These are phyloP conservation scores for Fabriciana adippe DNA, from an alignment of 2,888 invertebrate genomes.

Conservation along the genomic window DNA sequence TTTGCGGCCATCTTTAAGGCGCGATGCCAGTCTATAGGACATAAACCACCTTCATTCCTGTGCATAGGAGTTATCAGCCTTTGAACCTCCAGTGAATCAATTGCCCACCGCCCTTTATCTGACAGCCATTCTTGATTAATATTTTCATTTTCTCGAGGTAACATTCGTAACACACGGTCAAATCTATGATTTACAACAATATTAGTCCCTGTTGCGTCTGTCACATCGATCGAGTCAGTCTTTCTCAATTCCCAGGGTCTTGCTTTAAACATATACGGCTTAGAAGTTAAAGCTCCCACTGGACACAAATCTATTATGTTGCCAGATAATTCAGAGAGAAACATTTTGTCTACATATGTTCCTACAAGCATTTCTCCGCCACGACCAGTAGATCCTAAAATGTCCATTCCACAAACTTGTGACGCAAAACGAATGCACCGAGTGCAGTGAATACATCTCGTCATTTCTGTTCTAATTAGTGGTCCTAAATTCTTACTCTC, in stretches of 20 bases:
- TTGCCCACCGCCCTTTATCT: slow-evolving; percentile 98
- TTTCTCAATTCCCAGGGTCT: slow-evolving; percentile 97
- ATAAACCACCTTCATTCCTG: slow-evolving; percentile 86
- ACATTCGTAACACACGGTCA: slow-evolving; percentile 62
- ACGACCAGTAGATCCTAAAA: slow-evolving; percentile 95
- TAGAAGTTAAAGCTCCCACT: slow-evolving; percentile 98
- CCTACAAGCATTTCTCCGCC: slow-evolving; percentile 98
- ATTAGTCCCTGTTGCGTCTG: slow-evolving; percentile 74
- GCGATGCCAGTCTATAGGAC: slow-evolving; percentile 95
- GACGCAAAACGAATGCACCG: slow-evolving; percentile 98
- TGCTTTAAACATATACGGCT: slow-evolving; percentile 97
- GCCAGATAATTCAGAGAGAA: slow-evolving; percentile 97
- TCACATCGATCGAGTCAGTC: slow-evolving; percentile 80
- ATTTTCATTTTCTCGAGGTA: slow-evolving; percentile 71
- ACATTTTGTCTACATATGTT: slow-evolving; percentile 98
- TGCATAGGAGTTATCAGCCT: slow-evolving; percentile 96
- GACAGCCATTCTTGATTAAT: slow-evolving; percentile 99
- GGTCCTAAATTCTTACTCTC: slow-evolving; percentile 99
- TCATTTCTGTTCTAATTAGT: slow-evolving; percentile 98
- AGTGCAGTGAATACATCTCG: slow-evolving; percentile 99
- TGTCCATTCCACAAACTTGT: slow-evolving; percentile 98
- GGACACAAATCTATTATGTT: slow-evolving; percentile 99
- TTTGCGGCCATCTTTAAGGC: slow-evolving; percentile 88
- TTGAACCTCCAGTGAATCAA: slow-evolving; percentile 97
- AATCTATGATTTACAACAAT: slow-evolving; percentile 63